Evolutionary conservation across 2,797 vertebrate genomes (phyloP).

Genomic region (Acanthornis magna): DNA sequence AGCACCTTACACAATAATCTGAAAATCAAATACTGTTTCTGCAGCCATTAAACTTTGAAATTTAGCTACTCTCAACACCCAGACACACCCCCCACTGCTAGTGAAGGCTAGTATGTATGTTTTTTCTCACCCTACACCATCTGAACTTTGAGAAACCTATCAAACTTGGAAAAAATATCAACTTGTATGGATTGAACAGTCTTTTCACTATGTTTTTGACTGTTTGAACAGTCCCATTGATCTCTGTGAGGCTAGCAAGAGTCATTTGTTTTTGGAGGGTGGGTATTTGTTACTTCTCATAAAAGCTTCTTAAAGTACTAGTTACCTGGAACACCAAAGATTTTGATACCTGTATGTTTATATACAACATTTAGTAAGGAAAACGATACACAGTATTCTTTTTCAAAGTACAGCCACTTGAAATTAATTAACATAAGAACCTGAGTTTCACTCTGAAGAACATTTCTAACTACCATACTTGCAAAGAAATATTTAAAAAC

Average conservation of each 20-base stretch:
- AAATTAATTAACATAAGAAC: neutral
- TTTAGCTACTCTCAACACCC: neutral
- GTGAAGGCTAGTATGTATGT: neutral
- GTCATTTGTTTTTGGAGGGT: neutral
- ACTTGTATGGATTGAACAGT: neutral
- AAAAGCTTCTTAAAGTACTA: neutral
- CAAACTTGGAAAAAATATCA: neutral
- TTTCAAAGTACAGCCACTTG: neutral
- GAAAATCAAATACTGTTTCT: neutral
- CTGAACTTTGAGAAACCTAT: neutral
- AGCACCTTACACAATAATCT: neutral
- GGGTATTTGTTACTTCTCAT: neutral
- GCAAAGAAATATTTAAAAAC: neutral
- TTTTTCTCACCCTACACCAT: neutral
- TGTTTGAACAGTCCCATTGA: neutral
- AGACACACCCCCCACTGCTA: accelerated
- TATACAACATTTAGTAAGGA: neutral
- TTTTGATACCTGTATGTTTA: neutral
- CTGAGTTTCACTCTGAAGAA: neutral
- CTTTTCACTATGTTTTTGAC: neutral
- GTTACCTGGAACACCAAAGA: neutral
- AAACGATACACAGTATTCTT: neutral
- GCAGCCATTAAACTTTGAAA: neutral
- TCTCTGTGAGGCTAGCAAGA: neutral
- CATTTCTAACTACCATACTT: neutral